Conservation (phyloP, 2,888 invertebrate species). For the Meandrusa payeni region DNA sequence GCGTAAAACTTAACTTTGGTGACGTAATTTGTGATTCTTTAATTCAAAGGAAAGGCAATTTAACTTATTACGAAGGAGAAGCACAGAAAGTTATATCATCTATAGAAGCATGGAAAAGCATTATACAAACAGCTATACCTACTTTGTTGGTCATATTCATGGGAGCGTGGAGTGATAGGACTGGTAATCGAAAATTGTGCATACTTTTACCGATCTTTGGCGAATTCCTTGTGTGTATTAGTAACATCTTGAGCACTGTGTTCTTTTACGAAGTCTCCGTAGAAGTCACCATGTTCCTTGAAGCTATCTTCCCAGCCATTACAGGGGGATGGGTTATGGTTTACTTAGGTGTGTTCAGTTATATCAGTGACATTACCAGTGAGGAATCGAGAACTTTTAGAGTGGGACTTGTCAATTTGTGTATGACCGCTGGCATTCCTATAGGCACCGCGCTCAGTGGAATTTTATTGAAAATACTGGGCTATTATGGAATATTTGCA, state of each 20-base stretch:
- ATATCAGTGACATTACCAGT: slow-evolving; percentile 81
- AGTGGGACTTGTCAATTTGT: slow-evolving; percentile 81
- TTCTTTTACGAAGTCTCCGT: slow-evolving; percentile 77
- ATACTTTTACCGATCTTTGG: slow-evolving; percentile 78
- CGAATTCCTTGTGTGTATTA: slow-evolving; percentile 68
- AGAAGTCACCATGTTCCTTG: slow-evolving; percentile 75
- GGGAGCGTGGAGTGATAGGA: slow-evolving; percentile 83
- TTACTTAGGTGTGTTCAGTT: slow-evolving; percentile 81
- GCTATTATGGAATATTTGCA: slow-evolving; percentile 67
- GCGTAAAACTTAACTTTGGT: slow-evolving; percentile 53
- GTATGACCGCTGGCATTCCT: slow-evolving; percentile 79
- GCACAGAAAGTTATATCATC: slow-evolving; percentile 78
- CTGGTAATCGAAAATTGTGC: slow-evolving; percentile 78
- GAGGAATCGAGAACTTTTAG: slow-evolving; percentile 78
- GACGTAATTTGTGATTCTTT: slow-evolving; percentile 60
- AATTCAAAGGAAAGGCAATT: slow-evolving; percentile 66
- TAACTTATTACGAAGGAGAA: slow-evolving; percentile 81
- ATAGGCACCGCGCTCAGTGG: slow-evolving; percentile 80
- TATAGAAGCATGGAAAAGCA: slow-evolving; percentile 79
- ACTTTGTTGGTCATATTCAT: slow-evolving; percentile 77
- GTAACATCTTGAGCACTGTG: slow-evolving; percentile 74
- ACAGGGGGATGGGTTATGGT: slow-evolving; percentile 79
- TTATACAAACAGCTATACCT: slow-evolving; percentile 79
- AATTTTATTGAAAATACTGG: slow-evolving; percentile 58
- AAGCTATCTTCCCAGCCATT: slow-evolving; percentile 75